A percentile compares a stretch with the other conserved stretches of the same genome.
phyloP scores from a whole-genome alignment of 37 sponge, comb jelly and placozoan species.

The Beroe ovata region DNA sequence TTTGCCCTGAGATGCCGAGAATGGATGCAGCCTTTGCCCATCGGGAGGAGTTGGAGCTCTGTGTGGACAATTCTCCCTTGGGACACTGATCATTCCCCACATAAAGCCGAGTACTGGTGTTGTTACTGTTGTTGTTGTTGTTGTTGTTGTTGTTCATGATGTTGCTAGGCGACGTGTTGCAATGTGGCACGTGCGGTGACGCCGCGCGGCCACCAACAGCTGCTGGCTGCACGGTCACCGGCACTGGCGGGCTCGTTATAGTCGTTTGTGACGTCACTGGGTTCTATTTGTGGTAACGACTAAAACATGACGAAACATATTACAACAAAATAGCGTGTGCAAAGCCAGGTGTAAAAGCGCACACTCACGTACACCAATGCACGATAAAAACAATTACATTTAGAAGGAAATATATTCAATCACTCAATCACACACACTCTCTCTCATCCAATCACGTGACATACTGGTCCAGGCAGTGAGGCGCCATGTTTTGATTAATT shows the following conservation, averaged over 20 bases:
- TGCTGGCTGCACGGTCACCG: background rate
- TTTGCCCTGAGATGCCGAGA: constrained; percentile 26
- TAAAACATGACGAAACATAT: too few relatives aligned
- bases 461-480: background rate
- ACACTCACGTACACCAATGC: constrained; percentile 54
- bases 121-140: background rate
- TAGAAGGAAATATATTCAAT: constrained; percentile 6
- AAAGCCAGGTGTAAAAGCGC: background rate
- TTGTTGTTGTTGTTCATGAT: background rate
- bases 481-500: background rate
- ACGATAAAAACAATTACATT: constrained; percentile 59
- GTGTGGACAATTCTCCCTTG: background rate
- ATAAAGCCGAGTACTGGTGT: background rate
- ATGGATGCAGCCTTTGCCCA: constrained; percentile 44
- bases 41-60: background rate
- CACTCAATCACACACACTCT: background rate
- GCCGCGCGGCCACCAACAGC: background rate
- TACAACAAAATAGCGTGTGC: too few relatives aligned
- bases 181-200: background rate
- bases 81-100: background rate
- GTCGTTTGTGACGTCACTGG: too few relatives aligned
- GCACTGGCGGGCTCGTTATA: too few relatives aligned
- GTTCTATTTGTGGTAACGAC: too few relatives aligned
- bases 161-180: background rate
- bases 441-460: background rate